Percentiles rank a stretch among this genome's conserved stretches.
Evolutionary conservation across 1,140 invertebrate genomes (phyloP).

Genomic region (Daktulosphaira vitifoliae): DNA sequence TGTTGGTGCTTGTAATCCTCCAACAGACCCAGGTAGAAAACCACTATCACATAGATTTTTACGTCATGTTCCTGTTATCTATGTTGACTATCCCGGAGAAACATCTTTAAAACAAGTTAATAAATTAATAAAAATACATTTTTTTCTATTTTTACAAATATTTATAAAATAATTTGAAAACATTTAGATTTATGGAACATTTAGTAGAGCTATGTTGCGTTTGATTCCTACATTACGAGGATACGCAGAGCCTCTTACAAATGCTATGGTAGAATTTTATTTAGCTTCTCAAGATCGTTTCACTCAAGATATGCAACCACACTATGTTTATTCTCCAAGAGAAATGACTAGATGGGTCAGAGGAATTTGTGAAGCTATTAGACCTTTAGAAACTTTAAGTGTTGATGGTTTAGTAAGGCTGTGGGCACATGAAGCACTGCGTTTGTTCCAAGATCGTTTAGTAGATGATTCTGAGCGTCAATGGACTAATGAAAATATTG

Average conservation of each 20-base stretch:
- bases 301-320: slow-evolving; percentile 99
- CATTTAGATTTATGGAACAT: slow-evolving; percentile 95
- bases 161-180: slow-evolving; percentile 36
- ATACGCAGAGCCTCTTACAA: slow-evolving; percentile 92
- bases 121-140: slow-evolving; percentile 29
- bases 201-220: slow-evolving; percentile 92
- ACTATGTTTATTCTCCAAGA: slow-evolving; percentile 99
- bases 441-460: slow-evolving; percentile 92
- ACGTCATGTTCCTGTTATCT: slow-evolving; percentile 94
- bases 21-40: slow-evolving; percentile 97
- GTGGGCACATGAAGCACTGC: slow-evolving; percentile 96
- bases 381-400: slow-evolving; percentile 79
- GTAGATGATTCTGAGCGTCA: slow-evolving; percentile 88
- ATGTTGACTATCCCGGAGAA: slow-evolving; percentile 98
- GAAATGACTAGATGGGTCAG: slow-evolving; percentile 99
- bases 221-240: slow-evolving; percentile 80
- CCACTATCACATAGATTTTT: slow-evolving; percentile 90
- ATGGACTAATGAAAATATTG: slow-evolving; percentile 99
- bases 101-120: slow-evolving; percentile 86
- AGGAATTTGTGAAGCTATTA: slow-evolving; percentile 97
- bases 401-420: slow-evolving; percentile 92
- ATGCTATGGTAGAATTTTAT: slow-evolving; percentile 99
- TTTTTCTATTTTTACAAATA: slow-evolving; percentile 19
- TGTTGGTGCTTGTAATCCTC: slow-evolving; percentile 99
- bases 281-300: slow-evolving; percentile 93